A percentile compares a stretch with the other conserved stretches of the same genome.
These are phyloP conservation scores for Augochlora pura DNA, from an alignment of 1,140 invertebrate species.

Conservation along the genomic window DNA sequence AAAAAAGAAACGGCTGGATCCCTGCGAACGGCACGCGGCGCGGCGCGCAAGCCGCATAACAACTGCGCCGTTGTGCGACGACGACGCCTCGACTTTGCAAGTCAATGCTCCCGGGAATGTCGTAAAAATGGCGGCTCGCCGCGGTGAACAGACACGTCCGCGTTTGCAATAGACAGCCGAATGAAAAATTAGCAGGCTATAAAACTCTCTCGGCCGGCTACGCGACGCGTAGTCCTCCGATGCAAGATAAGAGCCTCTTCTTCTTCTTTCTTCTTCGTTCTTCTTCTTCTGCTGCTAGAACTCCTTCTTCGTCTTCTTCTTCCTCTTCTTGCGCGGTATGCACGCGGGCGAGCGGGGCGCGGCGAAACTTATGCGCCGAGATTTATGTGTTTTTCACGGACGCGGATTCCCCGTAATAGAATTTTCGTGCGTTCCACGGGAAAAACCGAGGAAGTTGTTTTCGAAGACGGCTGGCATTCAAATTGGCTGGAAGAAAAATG, in stretches of 20 bases:
- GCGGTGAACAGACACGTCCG: background rate
- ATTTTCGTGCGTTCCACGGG: background rate
- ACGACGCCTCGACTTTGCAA: background rate
- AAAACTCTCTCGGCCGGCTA: background rate
- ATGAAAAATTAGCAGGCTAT: conserved; percentile 4
- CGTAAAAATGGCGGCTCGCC: background rate
- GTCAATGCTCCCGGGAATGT: conserved; percentile 2
- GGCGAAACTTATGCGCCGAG: background rate
- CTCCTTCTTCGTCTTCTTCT: no score
- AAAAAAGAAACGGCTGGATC: background rate
- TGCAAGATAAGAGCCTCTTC: background rate
- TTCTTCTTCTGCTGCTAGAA: no score
- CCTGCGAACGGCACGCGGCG: background rate
- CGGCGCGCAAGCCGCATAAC: background rate
- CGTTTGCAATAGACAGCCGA: conserved; percentile 5
- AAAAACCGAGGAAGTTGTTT: no score
- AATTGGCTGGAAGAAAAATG: conserved; percentile 1
- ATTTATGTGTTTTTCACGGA: conserved; percentile 3
- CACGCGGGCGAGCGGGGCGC: background rate
- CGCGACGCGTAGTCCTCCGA: background rate
- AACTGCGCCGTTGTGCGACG: background rate
- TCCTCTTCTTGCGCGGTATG: background rate
- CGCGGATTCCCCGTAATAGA: background rate
- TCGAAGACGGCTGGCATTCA: background rate
- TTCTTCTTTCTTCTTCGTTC: no score